phyloP scores from a whole-genome alignment of 2,113 vertebrate species.

The Eulemur macaco region DNA sequence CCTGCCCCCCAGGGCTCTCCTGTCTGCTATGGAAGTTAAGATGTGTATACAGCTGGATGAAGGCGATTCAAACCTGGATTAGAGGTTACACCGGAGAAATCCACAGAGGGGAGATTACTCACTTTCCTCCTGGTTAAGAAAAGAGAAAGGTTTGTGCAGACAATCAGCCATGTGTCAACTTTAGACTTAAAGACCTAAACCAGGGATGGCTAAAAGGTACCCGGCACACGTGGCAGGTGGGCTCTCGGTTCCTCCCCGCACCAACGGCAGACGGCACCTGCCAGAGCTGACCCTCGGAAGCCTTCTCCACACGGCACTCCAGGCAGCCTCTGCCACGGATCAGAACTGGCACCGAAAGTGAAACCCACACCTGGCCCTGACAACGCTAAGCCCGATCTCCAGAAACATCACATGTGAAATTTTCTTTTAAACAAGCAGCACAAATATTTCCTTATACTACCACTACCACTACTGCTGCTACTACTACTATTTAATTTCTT shows the following conservation, averaged over 20 bases:
- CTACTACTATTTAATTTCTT: not conserved
- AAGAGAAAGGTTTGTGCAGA: not conserved
- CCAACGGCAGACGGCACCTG: fast-evolving
- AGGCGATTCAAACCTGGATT: fast-evolving
- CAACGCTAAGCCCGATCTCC: fast-evolving
- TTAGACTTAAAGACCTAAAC: not conserved
- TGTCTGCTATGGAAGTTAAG: fast-evolving
- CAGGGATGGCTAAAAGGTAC: not conserved
- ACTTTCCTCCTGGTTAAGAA: not conserved
- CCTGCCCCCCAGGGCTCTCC: not conserved
- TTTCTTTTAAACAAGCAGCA: no score
- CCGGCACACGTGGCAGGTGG: not conserved
- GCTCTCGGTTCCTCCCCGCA: fast-evolving
- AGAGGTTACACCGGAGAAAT: fast-evolving
- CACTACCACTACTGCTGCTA: fast-evolving
- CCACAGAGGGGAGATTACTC: not conserved
- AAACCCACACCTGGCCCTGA: fast-evolving
- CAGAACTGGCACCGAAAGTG: fast-evolving
- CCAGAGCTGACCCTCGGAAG: fast-evolving
- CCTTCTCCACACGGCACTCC: fast-evolving
- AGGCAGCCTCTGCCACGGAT: fast-evolving
- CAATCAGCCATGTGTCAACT: fast-evolving
- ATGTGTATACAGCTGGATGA: fast-evolving
- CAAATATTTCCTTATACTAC: fast-evolving
- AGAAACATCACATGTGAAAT: fast-evolving